Evolutionary conservation across 1,140 invertebrate species (phyloP).

Genomic region (Palaemon carinicauda): DNA sequence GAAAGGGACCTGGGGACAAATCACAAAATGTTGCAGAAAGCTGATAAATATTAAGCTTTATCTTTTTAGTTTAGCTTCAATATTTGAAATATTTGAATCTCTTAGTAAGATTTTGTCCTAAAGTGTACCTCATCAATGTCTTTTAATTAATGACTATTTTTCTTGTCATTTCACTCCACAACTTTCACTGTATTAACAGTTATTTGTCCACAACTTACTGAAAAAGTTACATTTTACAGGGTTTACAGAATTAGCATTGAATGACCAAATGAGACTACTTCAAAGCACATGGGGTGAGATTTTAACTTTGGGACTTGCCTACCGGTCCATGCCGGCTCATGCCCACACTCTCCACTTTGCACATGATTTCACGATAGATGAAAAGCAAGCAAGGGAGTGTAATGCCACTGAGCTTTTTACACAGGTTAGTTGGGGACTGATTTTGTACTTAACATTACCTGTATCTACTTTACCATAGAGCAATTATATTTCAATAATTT

Average conservation of each 20-base stretch:
- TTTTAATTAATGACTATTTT: too few species aligned
- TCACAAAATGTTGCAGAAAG: too few species aligned
- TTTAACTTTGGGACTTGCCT: constrained; percentile 89
- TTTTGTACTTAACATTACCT: not conserved
- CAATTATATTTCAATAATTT: too few species aligned
- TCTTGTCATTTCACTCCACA: too few species aligned
- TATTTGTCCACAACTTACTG: not conserved
- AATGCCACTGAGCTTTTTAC: constrained; percentile 83
- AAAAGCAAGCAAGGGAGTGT: constrained; percentile 82
- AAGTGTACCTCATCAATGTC: too few species aligned
- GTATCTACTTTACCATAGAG: too few species aligned
- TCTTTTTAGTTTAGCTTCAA: too few species aligned
- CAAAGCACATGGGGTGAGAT: constrained; percentile 98
- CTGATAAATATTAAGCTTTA: too few species aligned
- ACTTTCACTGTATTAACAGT: not conserved
- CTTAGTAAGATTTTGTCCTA: too few species aligned
- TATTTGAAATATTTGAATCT: too few species aligned
- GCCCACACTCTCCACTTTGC: constrained; percentile 62
- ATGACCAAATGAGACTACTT: constrained; percentile 95
- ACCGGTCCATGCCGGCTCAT: constrained; percentile 76
- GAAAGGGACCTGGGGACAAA: too few species aligned
- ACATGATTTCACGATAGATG: constrained; percentile 74
- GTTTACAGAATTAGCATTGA: constrained; percentile 87
- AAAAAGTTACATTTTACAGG: constrained; percentile 66
- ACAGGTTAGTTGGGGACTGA: constrained; percentile 70